Evolutionary conservation across 2,888 invertebrate species (phyloP), one percentile per base, ranked within the genome.

Genomic region (Leptura quadrifasciata): DNA sequence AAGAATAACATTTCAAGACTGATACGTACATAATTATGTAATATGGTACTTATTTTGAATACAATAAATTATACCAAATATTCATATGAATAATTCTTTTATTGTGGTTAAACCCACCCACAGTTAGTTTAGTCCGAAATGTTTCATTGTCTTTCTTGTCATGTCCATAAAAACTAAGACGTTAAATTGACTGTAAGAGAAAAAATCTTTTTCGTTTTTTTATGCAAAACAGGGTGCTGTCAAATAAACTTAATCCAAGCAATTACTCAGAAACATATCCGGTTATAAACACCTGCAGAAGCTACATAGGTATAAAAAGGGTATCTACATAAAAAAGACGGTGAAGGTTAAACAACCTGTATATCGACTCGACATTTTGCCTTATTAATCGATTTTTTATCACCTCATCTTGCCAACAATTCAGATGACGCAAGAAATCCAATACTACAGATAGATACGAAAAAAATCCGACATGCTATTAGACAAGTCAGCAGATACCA

Each of bases 361-460:
- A 15, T 39, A 39, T 10, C 39, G 12, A 39, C 39, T 39, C n/a
- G n/a, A 47, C 47, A n/a, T 15, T 31, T 47, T n/a, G 47, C 17
- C 47, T 47, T n/a, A n/a, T 12, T 15, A 54, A 54, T 57, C 57
- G 21, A 2, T 12, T 57, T 57, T 57, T 57, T 54, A 54, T 54
- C 54, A 8, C 17, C 8, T 57, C 20, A 57, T 20, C 57, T 57
- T 20, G 5, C 20, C 20, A 20, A 57, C 21, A 57, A 21, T 57
- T 57, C 18, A 57, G 57, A 57, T 57, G 18, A 57, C 57, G 57
- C 57, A 57, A 20, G 20, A 1, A 57, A 57, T 57, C 10, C 21
- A 20, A 21, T 20, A 20, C 20, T 2, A 57, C 57, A n/a, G 57
- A 18, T 18, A 57, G 20, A 1, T 57, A 18, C 6, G 47, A 20